A percentile compares a stretch with the other conserved stretches of the same genome.
phyloP scores from a whole-genome alignment of 2,888 invertebrate species.

The Agrypnus murinus region DNA sequence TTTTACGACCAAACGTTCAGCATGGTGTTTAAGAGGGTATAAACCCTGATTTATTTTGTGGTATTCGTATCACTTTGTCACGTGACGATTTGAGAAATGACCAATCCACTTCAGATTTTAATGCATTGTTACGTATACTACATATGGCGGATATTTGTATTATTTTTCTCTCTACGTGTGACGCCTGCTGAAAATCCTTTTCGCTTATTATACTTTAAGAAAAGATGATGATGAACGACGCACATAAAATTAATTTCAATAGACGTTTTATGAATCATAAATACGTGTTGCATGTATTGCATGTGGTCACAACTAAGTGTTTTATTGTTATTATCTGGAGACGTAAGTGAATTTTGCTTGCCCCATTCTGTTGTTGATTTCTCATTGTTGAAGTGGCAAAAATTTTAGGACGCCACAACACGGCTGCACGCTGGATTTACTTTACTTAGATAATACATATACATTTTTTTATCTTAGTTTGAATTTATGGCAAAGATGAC shows the following conservation, averaged over 20 bases:
- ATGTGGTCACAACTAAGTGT: conserved; percentile 48
- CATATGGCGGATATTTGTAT: conserved; percentile 17
- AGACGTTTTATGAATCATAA: conserved; percentile 49
- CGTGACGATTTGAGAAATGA: conserved; percentile 49
- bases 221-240: conserved; percentile 41
- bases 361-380: conserved; percentile 29
- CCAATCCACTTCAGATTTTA: conserved; percentile 46
- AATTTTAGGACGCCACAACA: conserved; percentile 14
- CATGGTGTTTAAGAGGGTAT: conserved; percentile 43
- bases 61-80: conserved; percentile 50
- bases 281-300: conserved; percentile 48
- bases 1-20: conserved; percentile 36
- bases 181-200: conserved; percentile 26
- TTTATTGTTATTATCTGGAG: conserved; percentile 48
- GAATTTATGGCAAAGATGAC: conserved; percentile 6
- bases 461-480: not conserved
- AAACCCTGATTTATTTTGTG: conserved; percentile 48
- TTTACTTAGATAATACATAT: not conserved
- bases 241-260: conserved; percentile 48
- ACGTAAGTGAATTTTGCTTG: conserved; percentile 48
- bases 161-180: conserved; percentile 44
- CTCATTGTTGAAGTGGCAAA: conserved; percentile 30
- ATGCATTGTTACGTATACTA: conserved; percentile 42
- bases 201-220: conserved; percentile 32
- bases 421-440: not conserved